Conservation (phyloP, 2,797 vertebrate genomes). For the Gorsachius magnificus region DNA sequence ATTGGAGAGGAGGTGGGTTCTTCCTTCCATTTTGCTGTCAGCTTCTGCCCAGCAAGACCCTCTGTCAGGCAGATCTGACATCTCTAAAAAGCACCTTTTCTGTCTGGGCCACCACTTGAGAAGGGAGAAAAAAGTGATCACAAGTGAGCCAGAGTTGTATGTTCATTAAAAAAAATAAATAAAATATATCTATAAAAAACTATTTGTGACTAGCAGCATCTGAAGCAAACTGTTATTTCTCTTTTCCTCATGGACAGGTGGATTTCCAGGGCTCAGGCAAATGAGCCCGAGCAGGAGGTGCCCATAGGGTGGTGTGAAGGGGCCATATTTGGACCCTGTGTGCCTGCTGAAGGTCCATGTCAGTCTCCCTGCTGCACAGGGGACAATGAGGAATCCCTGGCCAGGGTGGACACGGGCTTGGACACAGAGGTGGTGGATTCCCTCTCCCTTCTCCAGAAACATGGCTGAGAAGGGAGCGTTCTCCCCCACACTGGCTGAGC, state of each 20-base stretch:
- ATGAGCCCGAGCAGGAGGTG: not conserved
- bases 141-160: not conserved
- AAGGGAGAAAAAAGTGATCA: not conserved
- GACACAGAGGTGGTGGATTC: not conserved
- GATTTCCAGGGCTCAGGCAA: not conserved
- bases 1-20: not conserved
- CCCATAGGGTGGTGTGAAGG: not conserved
- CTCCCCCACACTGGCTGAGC: not conserved
- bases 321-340: not conserved
- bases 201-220: no score
- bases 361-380: not conserved
- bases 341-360: fast-evolving
- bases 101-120: not conserved
- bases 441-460: not conserved
- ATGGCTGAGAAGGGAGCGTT: not conserved
- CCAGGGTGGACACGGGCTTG: not conserved
- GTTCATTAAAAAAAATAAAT: not conserved
- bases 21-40: not conserved
- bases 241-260: not conserved
- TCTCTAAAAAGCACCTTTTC: not conserved
- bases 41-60: not conserved
- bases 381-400: not conserved
- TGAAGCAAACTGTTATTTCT: not conserved
- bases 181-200: no score
- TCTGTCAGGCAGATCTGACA: not conserved